Base-by-base conservation (phyloP, 1,140 invertebrate genomes). In the Drosophila jambulina region DNA sequence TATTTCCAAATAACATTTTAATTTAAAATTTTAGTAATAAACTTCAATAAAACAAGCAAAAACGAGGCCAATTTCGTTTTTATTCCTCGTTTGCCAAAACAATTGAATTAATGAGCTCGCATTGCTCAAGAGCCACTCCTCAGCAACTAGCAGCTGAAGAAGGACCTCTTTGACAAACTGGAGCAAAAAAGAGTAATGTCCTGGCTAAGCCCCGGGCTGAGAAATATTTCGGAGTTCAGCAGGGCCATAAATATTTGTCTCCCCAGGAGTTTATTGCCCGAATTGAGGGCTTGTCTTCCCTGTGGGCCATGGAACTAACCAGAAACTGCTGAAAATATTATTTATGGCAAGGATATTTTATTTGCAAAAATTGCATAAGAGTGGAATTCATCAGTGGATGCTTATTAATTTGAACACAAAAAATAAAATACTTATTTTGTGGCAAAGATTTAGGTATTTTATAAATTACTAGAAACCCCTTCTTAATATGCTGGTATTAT, bases 21-120 rank as follows among this genome's bases (percentile, higher is more conserved):
- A 65, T 80, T 80, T 80, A 65, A 65, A 77, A 72, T 79, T 74
- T 79, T 80, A 80, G 77, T 80, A 80, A 80, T 79, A 79, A 80
- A 80, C 76, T 78, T 78, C 65, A 78, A 80, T 79, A 80, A 80
- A 80, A 79, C 36, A 48, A 74, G 21, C 45, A 60, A 72, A 78
- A 78, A 72, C 48, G 29, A 65, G 25, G 63, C 27, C 65, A 57
- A 54, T 57, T 43, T 34, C n/a, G 56, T 60, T 67, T 60, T 27
- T 32, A 19, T 51, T 62, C 46, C 32, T 71, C 13, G 23, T 29
- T 59, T 27, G 23, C 23, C 49, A 19, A 32, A 57, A 53, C 45
- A 49, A 42, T 42, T 36, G 46, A 78, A 78, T 78, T 63, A 78
- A 64, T 71, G 75, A 46, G 45, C 0, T 0, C 12, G 19, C 59